A percentile compares a stretch with the other conserved stretches of the same genome.
Conservation (phyloP, 2,888 invertebrate genomes). For the Platycheirus rosarum region DNA sequence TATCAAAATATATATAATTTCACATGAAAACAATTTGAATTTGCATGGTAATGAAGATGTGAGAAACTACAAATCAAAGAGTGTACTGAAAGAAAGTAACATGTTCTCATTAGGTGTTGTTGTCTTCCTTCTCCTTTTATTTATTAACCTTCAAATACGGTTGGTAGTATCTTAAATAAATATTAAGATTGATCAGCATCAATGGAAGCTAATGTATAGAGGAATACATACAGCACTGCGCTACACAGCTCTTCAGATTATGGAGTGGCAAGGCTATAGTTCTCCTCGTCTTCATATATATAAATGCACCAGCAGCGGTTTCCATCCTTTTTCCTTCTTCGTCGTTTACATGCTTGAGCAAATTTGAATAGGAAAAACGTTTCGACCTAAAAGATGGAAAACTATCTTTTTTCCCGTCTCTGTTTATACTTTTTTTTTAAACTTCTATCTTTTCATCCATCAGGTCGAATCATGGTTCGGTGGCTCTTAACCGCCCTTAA, state of each 20-base stretch:
- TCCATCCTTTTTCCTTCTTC: slow-evolving; percentile 13
- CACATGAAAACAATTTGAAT: background rate
- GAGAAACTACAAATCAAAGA: too few relatives aligned
- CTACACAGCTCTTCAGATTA: slow-evolving; percentile 5
- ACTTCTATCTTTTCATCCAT: slow-evolving; percentile 59
- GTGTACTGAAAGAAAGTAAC: too few relatives aligned
- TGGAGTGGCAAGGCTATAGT: background rate
- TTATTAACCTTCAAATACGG: slow-evolving; percentile 10
- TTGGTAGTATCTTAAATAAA: background rate
- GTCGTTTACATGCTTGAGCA: slow-evolving; percentile 48
- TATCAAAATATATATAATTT: background rate
- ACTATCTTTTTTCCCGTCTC: slow-evolving; percentile 28
- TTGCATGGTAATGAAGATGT: too few relatives aligned
- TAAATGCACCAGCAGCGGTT: slow-evolving; percentile 62
- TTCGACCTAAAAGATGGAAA: slow-evolving; percentile 64
- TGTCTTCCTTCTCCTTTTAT: background rate
- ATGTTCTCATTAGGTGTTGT: too few relatives aligned
- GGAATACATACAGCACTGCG: background rate
- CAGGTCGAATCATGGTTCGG: slow-evolving; percentile 60
- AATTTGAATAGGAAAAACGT: slow-evolving; percentile 64
- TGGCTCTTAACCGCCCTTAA: slow-evolving; percentile 69
- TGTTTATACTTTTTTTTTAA: slow-evolving; percentile 24
- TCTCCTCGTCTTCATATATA: slow-evolving; percentile 6
- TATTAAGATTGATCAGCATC: too few relatives aligned
- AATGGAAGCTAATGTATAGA: too few relatives aligned